Percentiles rank a stretch among this genome's conserved stretches.
phyloP scores from a whole-genome alignment of 2,113 vertebrate species.

The Gulo gulo region DNA sequence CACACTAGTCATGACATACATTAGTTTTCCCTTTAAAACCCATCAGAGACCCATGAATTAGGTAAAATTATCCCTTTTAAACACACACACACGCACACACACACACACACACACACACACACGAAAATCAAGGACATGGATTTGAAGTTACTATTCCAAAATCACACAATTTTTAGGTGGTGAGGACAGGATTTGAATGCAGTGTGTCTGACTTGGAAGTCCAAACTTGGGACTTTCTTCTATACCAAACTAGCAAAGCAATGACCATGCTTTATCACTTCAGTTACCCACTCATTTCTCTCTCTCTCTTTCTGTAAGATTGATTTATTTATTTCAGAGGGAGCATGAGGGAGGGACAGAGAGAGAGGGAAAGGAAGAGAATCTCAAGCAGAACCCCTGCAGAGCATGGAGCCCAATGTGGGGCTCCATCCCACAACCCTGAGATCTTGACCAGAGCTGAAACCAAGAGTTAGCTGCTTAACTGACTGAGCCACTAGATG shows the following conservation, averaged over 20 bases:
- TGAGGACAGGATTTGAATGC: neutral
- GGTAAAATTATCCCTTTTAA: neutral
- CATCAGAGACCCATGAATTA: neutral
- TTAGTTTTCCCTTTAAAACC: neutral
- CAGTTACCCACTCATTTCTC: neutral
- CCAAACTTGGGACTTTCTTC: neutral
- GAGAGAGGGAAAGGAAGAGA: neutral
- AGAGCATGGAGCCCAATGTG: neutral
- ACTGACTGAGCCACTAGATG: neutral
- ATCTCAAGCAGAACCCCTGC: neutral
- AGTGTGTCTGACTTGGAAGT: neutral
- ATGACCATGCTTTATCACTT: neutral
- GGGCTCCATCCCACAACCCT: neutral
- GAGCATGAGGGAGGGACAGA: neutral
- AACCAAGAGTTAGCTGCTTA: neutral
- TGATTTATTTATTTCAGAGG: neutral
- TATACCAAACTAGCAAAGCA: neutral
- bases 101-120: neutral
- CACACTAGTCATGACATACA: fast-evolving
- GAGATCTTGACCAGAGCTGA: neutral
- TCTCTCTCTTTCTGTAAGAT: neutral
- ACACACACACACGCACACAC: neutral
- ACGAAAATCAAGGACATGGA: neutral
- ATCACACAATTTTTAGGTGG: neutral
- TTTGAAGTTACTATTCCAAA: conserved; percentile 1